Evolutionary conservation across 2,113 vertebrate genomes (phyloP), one percentile per base, ranked within the genome.

Genomic region (Nyctibius bracteatus): DNA sequence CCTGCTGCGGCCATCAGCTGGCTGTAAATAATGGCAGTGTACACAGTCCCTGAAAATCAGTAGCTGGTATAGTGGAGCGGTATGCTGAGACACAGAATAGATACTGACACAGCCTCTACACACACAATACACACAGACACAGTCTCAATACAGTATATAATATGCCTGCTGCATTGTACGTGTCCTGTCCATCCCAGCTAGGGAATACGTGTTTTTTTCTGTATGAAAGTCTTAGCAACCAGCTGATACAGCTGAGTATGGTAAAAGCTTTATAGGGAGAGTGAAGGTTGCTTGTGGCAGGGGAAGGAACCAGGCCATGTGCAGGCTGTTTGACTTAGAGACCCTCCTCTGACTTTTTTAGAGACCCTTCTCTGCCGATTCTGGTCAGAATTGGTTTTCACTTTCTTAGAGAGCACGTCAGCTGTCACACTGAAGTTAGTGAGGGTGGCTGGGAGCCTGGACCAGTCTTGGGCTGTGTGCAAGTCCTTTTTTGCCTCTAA

Each of bases 361-460:
- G 41, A 77, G 44, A 78, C 22, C 41, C 16, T 67, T 24, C 41
- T 37, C 51, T 88, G 62, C 43, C 33, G 39, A 9, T 61, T 62
- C 58, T 51, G 35, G 28, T 70, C 61, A 35, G 49, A 81, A 67
- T 12, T 92, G 44, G 8, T 82, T 82, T 79, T 70, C 9, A 67
- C n/a, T 80, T 77, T 78, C 20, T 83, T 30, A 87, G 74, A 47
- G 44, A n/a, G 22, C 17, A 23, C 57, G 59, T 92, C 73, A 43
- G 61, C 90, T 92, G 61, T 91, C 19, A 6, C 47, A 35, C 55
- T 91, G 59, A 63, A 62, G 79, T 88, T 72, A 43, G n/a, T n/a
- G n/a, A n/a, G 72, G 9, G 70, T 97, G 82, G 86, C 92, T 63
- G 16, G 27, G 43, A 94, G 82, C 89, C 92, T 51, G 77, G 86